phyloP scores from a whole-genome alignment of 2,797 vertebrate species.

The Fringilla coelebs region DNA sequence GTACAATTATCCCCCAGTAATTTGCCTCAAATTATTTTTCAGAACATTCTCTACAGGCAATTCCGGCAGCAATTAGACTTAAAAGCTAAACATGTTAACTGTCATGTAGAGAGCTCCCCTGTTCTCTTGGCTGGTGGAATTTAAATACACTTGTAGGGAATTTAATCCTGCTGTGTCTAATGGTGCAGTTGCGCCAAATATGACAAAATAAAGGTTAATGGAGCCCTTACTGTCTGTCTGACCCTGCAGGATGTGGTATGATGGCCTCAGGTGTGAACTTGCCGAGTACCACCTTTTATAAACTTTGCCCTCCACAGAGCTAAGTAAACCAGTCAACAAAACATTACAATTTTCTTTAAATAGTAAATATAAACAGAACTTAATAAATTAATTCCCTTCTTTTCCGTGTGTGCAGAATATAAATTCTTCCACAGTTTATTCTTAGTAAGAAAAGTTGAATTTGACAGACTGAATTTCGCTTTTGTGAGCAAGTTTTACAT shows the following conservation, averaged over 20 bases:
- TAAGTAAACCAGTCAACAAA: neutral
- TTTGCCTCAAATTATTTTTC: neutral
- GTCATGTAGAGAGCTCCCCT: neutral
- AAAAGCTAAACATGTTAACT: neutral
- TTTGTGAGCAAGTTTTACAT: neutral
- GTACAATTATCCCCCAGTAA: neutral
- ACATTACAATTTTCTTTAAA: neutral
- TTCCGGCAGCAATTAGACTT: neutral
- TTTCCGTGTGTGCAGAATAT: fast-evolving
- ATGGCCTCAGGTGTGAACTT: neutral
- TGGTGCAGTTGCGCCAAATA: neutral
- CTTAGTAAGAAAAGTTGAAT: neutral
- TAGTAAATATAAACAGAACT: neutral
- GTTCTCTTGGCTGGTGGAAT: neutral
- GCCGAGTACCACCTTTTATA: neutral
- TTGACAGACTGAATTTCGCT: neutral
- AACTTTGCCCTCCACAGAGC: neutral
- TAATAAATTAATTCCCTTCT: neutral
- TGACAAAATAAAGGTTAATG: neutral
- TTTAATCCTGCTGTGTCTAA: neutral
- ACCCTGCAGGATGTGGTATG: neutral
- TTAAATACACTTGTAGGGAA: neutral
- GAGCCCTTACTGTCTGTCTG: neutral
- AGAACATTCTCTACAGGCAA: neutral
- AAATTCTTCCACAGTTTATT: neutral